Percentiles rank a stretch among this genome's conserved stretches.
Conservation (phyloP, 2,797 vertebrate species). For the Notolepis coatsorum region DNA sequence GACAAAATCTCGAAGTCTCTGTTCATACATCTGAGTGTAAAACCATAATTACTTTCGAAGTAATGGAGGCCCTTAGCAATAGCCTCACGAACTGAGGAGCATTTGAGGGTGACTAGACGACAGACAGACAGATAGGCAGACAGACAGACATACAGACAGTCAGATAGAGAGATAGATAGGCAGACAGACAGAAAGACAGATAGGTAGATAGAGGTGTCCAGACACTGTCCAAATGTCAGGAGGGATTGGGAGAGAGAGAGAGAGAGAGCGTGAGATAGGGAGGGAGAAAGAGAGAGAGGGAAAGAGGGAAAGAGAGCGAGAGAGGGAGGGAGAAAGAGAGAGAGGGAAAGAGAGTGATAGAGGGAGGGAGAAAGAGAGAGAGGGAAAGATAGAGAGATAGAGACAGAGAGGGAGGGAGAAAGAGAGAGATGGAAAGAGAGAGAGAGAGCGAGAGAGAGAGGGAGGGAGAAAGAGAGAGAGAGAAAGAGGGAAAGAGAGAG, state of each 20-base stretch:
- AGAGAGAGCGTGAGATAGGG: background rate
- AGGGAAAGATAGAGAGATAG: background rate
- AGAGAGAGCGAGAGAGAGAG: background rate
- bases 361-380: background rate
- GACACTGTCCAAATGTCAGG: too few relatives aligned
- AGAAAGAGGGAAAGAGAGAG: background rate
- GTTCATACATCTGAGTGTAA: too few relatives aligned
- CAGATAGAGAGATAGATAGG: background rate
- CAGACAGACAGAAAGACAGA: too few relatives aligned
- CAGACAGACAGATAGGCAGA: background rate
- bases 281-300: background rate
- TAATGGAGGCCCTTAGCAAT: too few relatives aligned
- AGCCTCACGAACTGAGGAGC: too few relatives aligned
- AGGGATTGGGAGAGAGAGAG: background rate
- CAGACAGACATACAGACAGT: background rate
- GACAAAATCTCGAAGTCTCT: too few relatives aligned
- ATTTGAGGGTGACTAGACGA: background rate
- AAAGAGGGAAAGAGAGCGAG: background rate
- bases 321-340: slow-evolving; percentile 1
- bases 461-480: background rate
- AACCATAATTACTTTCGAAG: too few relatives aligned
- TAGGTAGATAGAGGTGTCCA: background rate
- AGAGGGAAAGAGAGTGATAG: background rate
- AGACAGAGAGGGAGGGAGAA: background rate
- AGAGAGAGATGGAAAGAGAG: background rate